Conservation (phyloP, 1,140 invertebrate genomes). For the Drosophila burlai region DNA sequence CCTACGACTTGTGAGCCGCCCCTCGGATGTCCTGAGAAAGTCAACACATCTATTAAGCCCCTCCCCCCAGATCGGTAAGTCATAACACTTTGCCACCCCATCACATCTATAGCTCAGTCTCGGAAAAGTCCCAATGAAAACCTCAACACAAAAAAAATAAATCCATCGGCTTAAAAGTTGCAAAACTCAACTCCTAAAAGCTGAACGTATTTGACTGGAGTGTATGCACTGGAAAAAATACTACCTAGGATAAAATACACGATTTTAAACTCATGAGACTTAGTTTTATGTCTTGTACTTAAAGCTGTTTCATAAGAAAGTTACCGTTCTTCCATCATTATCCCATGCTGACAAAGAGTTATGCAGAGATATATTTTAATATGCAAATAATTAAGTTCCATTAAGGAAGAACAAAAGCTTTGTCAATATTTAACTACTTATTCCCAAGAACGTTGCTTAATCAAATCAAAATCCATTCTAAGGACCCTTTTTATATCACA, state of each 20-base stretch:
- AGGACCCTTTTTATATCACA: neutral
- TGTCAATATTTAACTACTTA: neutral
- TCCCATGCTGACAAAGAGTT: neutral
- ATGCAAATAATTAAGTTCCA: neutral
- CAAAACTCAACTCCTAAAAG: constrained; percentile 36
- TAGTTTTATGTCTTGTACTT: too few species aligned
- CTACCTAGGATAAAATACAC: accelerated
- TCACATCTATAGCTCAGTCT: constrained; percentile 1
- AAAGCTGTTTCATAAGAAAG: too few species aligned
- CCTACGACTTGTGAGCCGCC: neutral
- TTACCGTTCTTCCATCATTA: too few species aligned
- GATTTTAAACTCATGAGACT: neutral
- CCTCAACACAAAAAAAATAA: constrained; percentile 31
- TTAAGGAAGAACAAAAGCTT: neutral
- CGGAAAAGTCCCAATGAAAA: constrained; percentile 19
- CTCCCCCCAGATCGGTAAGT: constrained; percentile 34
- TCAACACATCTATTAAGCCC: constrained; percentile 24
- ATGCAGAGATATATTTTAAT: neutral
- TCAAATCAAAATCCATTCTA: neutral
- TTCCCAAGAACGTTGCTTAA: neutral
- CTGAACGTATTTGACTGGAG: constrained; percentile 39
- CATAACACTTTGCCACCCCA: constrained; percentile 14
- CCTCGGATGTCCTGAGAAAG: constrained; percentile 28
- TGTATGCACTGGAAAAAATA: constrained; percentile 2
- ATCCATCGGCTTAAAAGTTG: constrained; percentile 61